phyloP scores from a whole-genome alignment of 2,888 invertebrate genomes.

The Pollenia amentaria region DNA sequence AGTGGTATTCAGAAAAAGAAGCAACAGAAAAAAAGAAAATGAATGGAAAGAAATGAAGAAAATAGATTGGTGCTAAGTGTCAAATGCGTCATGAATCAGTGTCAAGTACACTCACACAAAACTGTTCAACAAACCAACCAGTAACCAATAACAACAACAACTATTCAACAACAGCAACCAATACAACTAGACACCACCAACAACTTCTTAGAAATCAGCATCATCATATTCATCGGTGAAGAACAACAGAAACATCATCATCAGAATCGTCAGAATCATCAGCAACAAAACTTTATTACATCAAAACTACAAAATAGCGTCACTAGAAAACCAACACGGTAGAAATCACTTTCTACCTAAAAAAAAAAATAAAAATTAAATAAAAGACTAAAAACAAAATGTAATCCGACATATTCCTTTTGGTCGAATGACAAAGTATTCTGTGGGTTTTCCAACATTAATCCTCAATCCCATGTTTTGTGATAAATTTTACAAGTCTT shows the following conservation, averaged over 20 bases:
- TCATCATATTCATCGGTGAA: constrained; percentile 21
- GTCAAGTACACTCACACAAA: constrained; percentile 69
- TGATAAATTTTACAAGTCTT: constrained; percentile 30
- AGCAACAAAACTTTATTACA: constrained; percentile 9
- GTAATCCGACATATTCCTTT: constrained; percentile 68
- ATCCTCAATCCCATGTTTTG: constrained; percentile 44
- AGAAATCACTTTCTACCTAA: constrained; percentile 3
- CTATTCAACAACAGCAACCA: constrained; percentile 51
- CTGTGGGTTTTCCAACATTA: constrained; percentile 66
- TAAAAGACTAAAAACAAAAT: constrained; percentile 47
- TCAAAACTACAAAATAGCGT: constrained; percentile 1
- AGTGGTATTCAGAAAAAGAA: constrained; percentile 54
- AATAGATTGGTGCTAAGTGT: constrained; percentile 70
- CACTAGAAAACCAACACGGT: not conserved
- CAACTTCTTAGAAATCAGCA: constrained; percentile 12
- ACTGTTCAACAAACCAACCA: constrained; percentile 55
- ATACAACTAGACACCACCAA: constrained; percentile 44
- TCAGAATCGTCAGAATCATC: constrained; percentile 41
- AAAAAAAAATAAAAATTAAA: constrained; percentile 40
- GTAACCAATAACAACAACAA: constrained; percentile 23
- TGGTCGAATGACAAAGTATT: constrained; percentile 67
- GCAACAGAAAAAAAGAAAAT: not conserved
- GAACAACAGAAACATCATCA: constrained; percentile 35
- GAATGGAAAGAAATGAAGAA: constrained; percentile 30
- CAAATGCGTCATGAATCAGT: constrained; percentile 74